A percentile compares a stretch with the other conserved stretches of the same genome.
Evolutionary conservation across 2,888 invertebrate species (phyloP).

Genomic region (Leptura quadrifasciata): DNA sequence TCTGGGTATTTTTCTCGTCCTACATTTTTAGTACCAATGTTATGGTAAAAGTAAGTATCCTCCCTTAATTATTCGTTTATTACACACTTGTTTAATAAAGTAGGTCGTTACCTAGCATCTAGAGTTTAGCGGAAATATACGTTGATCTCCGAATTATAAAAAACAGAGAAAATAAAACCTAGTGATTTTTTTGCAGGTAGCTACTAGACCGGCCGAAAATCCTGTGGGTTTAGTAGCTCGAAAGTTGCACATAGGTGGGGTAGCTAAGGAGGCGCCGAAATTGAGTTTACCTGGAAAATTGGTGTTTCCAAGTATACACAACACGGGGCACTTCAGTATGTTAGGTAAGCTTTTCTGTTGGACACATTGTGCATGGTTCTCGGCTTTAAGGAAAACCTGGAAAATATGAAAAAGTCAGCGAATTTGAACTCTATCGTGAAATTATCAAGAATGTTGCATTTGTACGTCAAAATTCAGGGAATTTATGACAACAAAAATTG

Average conservation of each 20-base stretch:
- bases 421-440: too few relatives aligned
- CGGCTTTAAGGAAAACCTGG: too few relatives aligned
- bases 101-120: too few relatives aligned
- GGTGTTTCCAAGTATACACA: conserved; percentile 97
- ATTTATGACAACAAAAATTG: too few relatives aligned
- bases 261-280: conserved; percentile 94
- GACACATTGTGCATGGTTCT: conserved; percentile 16
- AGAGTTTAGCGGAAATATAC: too few relatives aligned
- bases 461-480: too few relatives aligned
- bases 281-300: conserved; percentile 97
- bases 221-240: conserved; percentile 95
- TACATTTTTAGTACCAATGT: conserved; percentile 99
- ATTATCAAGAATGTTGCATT: too few relatives aligned
- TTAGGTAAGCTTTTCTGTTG: conserved; percentile 76
- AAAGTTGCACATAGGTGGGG: conserved; percentile 92
- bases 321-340: conserved; percentile 98
- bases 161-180: neutral
- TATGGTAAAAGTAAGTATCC: conserved; percentile 90
- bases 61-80: too few relatives aligned
- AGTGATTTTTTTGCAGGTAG: conserved; percentile 74
- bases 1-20: conserved; percentile 99
- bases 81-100: too few relatives aligned
- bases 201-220: conserved; percentile 91
- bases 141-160: conserved; percentile 64
- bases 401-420: too few relatives aligned